Conservation (phyloP, 2,113 vertebrate genomes). For the Chiloscyllium plagiosum region DNA sequence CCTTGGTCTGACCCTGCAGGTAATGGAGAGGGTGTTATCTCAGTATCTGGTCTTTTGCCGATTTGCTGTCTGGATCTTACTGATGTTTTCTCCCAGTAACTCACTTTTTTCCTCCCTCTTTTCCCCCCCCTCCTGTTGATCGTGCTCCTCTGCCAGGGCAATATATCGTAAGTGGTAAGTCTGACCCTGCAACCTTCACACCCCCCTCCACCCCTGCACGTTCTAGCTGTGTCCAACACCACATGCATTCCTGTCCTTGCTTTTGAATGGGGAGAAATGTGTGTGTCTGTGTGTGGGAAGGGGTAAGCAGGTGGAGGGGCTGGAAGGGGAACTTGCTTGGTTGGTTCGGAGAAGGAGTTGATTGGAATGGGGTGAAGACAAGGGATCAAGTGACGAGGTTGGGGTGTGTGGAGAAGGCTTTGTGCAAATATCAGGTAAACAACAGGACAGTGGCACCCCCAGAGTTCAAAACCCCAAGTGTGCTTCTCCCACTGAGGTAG, state of each 20-base stretch:
- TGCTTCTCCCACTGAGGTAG: background rate
- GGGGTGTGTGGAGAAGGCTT: background rate
- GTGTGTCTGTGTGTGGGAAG: background rate
- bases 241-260: background rate
- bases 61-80: background rate
- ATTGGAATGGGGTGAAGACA: background rate
- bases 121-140: background rate
- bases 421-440: background rate
- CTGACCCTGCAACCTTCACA: background rate
- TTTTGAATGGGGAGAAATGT: too few species aligned
- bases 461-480: background rate
- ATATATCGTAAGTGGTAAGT: slow-evolving; percentile 34
- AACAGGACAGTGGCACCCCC: background rate
- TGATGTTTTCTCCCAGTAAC: background rate
- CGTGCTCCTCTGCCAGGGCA: slow-evolving; percentile 4
- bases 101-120: background rate
- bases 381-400: background rate
- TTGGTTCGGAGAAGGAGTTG: background rate
- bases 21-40: background rate
- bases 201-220: too few species aligned
- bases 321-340: background rate
- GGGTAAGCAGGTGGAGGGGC: too few species aligned
- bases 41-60: background rate
- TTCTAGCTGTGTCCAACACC: background rate
- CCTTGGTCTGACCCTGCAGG: background rate